phyloP scores from a whole-genome alignment of 2,797 vertebrate species.

The Chiroxiphia lanceolata region DNA sequence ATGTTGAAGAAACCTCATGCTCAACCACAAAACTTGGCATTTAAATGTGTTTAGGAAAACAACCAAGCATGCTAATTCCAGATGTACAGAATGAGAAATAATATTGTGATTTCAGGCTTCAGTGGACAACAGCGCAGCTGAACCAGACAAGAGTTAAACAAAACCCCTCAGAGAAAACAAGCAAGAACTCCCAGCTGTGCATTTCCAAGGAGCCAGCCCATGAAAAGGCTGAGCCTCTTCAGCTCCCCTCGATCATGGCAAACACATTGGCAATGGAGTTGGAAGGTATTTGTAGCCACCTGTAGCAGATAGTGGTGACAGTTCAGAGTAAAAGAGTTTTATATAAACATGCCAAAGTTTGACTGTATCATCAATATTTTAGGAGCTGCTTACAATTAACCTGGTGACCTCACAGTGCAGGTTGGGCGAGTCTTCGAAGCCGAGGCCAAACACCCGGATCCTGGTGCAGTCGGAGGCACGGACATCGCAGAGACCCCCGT shows the following conservation, averaged over 20 bases:
- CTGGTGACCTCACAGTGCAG: constrained; percentile 78
- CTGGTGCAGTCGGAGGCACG: constrained; percentile 64
- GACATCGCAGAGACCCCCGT: constrained; percentile 74
- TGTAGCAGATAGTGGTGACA: background rate
- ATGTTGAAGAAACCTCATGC: background rate
- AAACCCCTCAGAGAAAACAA: constrained; percentile 23
- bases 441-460: constrained; percentile 66
- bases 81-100: constrained; percentile 66
- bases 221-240: background rate
- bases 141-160: constrained; percentile 42
- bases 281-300: background rate
- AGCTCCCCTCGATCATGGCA: background rate
- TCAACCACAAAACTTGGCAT: constrained; percentile 44
- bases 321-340: background rate
- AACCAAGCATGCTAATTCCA: constrained; percentile 53
- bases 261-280: background rate
- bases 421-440: constrained; percentile 71
- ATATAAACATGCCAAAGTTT: background rate
- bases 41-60: constrained; percentile 56
- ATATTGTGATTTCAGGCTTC: constrained; percentile 68
- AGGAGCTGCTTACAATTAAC: constrained; percentile 70
- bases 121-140: background rate
- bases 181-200: background rate
- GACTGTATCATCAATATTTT: background rate
- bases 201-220: background rate